These are phyloP conservation scores for Enhydra lutris DNA, from an alignment of 2,113 vertebrate genomes.

Conservation along the genomic window DNA sequence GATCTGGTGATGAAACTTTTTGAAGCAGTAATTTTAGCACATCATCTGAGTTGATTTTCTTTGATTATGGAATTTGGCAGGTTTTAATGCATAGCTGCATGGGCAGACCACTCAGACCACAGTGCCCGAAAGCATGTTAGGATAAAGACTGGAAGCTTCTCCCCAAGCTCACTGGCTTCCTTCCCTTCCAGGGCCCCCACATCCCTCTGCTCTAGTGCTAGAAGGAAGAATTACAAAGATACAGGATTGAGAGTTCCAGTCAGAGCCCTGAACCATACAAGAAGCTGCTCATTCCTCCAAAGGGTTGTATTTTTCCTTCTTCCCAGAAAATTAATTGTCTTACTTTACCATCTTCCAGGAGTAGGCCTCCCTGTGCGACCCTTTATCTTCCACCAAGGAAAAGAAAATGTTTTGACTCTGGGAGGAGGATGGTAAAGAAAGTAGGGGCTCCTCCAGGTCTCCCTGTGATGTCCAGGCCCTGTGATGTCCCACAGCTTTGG, in stretches of 20 bases:
- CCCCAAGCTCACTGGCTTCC: neutral
- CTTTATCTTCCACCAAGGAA: neutral
- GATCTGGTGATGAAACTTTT: neutral
- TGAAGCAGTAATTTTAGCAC: constrained; percentile 25
- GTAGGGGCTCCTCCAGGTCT: neutral
- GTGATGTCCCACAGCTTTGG: neutral
- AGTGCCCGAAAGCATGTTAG: neutral
- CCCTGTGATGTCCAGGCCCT: neutral
- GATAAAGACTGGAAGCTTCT: constrained; percentile 8
- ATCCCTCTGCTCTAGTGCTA: neutral
- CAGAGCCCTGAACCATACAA: neutral
- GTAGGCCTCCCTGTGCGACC: neutral
- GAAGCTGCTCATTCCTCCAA: neutral
- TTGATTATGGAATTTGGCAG: neutral
- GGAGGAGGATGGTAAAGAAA: neutral
- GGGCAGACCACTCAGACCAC: constrained; percentile 20
- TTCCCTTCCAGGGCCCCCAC: neutral
- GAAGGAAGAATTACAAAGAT: constrained; percentile 1
- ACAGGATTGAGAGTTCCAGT: neutral
- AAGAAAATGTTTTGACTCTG: neutral
- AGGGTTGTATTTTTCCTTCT: neutral
- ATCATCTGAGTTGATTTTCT: constrained; percentile 42
- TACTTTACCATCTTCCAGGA: neutral
- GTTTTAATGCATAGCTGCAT: constrained; percentile 1
- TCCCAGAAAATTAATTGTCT: neutral